Base-by-base conservation (phyloP, 2,888 invertebrate species). In the Sesia apiformis region DNA sequence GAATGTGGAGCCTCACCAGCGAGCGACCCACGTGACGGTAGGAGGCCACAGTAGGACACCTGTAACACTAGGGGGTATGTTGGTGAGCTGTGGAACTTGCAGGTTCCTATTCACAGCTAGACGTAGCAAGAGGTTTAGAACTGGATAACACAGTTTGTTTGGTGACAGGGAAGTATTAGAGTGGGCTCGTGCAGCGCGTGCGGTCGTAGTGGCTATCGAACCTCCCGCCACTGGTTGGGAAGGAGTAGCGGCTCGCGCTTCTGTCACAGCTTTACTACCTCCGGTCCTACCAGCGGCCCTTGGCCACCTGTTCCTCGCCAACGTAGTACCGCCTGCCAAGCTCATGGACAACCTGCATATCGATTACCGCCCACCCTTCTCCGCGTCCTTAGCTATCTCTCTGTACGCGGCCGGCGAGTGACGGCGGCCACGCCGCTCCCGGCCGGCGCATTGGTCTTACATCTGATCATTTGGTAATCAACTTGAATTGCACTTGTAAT, bases 311-410 rank as follows among this genome's bases (percentile, higher is more conserved):
- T 96, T 96, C 89, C 91, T 97, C 62, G 96, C 95, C 77, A 95
- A 97, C 89, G 90, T 97, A 70, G 95, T 95, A 63, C 91, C 97
- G 71, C 97, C 97, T 40, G 89, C 92, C 63, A 58, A 55, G 4
- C 91, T 96, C 67, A 96, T 94, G 86, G 86, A 90, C 54, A 93
- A 94, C 67, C 92, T 93, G 64, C 93, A 94, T 55, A 93, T 97
- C 59, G n/a, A 39, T n/a, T 97, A 97, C 88, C 92, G 93, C 69
- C 94, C 96, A 62, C 97, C 97, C 4, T 97, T 97, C 76, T 86
- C 84, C 63, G 86, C 86, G 56, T 55, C 63, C 55, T 60, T 81
- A 56, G 83, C 86, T 61, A 83, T 89, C 57, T 66, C 86, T 70
- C 78, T 89, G 67, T 82, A 88, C 69, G 71, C 70, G 52, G 67